These are phyloP conservation scores for Ischnus inquisitorius DNA, from an alignment of 2,888 invertebrate species.

Conservation along the genomic window DNA sequence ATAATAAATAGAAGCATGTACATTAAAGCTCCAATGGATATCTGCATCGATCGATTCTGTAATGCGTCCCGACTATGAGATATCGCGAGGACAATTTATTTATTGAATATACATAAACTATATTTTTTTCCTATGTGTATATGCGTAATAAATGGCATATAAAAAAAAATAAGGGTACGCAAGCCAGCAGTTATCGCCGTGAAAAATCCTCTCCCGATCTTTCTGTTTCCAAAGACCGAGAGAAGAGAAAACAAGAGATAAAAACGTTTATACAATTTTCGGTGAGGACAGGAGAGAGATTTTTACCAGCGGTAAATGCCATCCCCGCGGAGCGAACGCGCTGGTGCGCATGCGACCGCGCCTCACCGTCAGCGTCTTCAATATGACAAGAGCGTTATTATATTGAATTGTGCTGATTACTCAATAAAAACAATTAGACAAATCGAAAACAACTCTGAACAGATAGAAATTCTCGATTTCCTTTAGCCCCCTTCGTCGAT, in stretches of 20 bases:
- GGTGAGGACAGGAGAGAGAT: conserved; percentile 15
- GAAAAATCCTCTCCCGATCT: conserved; percentile 23
- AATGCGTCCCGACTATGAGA: conserved; percentile 43
- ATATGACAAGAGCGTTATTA: conserved; percentile 31
- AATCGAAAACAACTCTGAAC: conserved; percentile 27
- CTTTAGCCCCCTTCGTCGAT: conserved; percentile 53
- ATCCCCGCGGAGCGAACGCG: conserved; percentile 8
- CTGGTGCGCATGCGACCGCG: conserved; percentile 2
- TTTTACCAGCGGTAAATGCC: conserved; percentile 25
- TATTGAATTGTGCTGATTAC: conserved; percentile 42
- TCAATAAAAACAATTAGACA: conserved; percentile 34
- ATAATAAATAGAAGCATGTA: conserved; percentile 48
- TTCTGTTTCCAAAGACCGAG: neutral
- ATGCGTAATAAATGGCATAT: conserved; percentile 51
- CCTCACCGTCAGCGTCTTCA: conserved; percentile 25
- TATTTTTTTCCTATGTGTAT: conserved; percentile 67
- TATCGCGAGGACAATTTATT: conserved; percentile 63
- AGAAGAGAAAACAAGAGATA: neutral
- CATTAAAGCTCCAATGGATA: conserved; percentile 52
- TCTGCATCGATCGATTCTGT: conserved; percentile 34
- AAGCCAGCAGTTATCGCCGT: conserved; percentile 40
- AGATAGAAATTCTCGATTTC: neutral
- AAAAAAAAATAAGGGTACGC: conserved; percentile 38
- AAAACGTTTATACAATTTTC: conserved; percentile 41
- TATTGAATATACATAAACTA: conserved; percentile 64